Percentiles rank a stretch among this genome's conserved stretches.
Evolutionary conservation across 2,113 vertebrate species (phyloP).

Genomic region (Misgurnus mizolepis): DNA sequence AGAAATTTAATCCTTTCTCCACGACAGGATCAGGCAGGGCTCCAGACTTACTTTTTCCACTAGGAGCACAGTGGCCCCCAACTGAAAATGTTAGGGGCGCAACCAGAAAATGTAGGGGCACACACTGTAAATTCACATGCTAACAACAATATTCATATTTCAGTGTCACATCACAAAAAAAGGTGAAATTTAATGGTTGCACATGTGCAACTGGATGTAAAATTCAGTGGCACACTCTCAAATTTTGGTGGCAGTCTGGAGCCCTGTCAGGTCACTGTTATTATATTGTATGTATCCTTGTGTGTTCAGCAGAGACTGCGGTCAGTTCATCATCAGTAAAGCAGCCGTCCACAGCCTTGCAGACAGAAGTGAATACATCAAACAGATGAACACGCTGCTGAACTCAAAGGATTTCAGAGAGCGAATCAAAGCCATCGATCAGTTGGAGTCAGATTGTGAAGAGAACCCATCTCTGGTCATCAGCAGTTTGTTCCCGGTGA

Average conservation of each 20-base stretch:
- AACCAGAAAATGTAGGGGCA: too few relatives aligned
- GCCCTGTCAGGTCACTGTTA: too few relatives aligned
- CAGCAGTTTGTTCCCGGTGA: conserved; percentile 83
- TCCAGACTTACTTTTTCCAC: too few relatives aligned
- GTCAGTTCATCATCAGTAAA: conserved; percentile 70
- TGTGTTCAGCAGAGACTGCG: conserved; percentile 70
- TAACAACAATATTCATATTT: too few relatives aligned
- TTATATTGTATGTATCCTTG: neutral
- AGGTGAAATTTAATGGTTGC: too few relatives aligned
- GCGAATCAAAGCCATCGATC: conserved; percentile 84
- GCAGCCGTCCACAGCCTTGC: conserved; percentile 72
- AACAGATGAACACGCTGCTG: conserved; percentile 75
- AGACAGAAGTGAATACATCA: conserved; percentile 83
- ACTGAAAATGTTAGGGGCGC: too few relatives aligned
- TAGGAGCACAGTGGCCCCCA: too few relatives aligned
- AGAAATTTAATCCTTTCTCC: neutral
- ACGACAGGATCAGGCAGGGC: neutral
- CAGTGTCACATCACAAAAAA: too few relatives aligned
- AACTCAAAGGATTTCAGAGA: conserved; percentile 88
- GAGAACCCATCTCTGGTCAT: conserved; percentile 80
- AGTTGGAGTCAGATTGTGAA: conserved; percentile 81
- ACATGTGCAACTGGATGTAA: too few relatives aligned
- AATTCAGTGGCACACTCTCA: too few relatives aligned
- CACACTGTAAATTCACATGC: too few relatives aligned
- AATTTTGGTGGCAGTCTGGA: too few relatives aligned